Evolutionary conservation across 2,797 vertebrate genomes (phyloP), one percentile per base, ranked within the genome.

Genomic region (Tokudaia tokunoshimensis): DNA sequence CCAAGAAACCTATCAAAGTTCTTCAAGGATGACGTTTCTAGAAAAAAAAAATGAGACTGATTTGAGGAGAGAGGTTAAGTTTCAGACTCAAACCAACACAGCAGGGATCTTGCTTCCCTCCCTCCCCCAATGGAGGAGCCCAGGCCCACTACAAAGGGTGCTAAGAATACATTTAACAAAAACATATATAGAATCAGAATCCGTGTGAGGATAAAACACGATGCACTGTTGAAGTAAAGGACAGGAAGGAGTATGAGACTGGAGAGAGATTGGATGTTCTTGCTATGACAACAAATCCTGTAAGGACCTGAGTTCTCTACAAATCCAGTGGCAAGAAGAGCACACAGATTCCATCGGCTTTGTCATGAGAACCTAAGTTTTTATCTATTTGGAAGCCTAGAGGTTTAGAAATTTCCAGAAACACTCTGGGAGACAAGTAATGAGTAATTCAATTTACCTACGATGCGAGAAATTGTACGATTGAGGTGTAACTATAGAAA

Each of bases 81-180:
- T 97, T 95, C 91, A 95, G 79, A 92, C n/a, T 83, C 57, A 96
- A 72, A 93, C 17, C 47, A 91, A 70, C 19, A 84, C 20, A 82
- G 12, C 61, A 93, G 55, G 44, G 4, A 76, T 83, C 72, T 50
- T 75, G 80, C 72, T 34, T 84, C 79, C 10, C 19, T 50, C 59
- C 72, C 34, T 79, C 70, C 13, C 15, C 57, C 55, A 75, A 57
- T 12, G 47, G 96, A 83, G n/a, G 97, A 86, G 52, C 75, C 47
- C 70, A 84, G 52, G 2, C 20, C 75, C 19, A 14, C 55, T 74
- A 84, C 37, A 96, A 96, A 96, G n/a, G 57, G 80, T 87, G 65
- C 22, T 22, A 79, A 91, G 70, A 97, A 89, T 89, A 78, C 70
- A 78, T 47, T 89, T 84, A 89, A 72, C 26, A 87, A 92, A 92